Base-by-base conservation (phyloP, 2,888 invertebrate species). In the Harpalus rubripes region DNA sequence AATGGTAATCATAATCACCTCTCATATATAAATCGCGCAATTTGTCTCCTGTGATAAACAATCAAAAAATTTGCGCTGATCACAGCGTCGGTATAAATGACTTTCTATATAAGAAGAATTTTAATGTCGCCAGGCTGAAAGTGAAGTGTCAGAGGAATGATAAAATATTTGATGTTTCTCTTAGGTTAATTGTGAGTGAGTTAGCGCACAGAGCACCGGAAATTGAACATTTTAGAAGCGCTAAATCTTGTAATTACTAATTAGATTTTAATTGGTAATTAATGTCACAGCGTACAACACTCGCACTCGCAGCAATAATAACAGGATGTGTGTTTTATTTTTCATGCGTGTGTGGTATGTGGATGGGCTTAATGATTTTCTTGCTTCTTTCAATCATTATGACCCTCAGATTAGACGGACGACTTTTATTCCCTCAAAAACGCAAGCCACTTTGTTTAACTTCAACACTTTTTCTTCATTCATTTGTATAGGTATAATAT, bases 181-280 rank as follows among this genome's bases (percentile, higher is more conserved):
- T 84, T 78, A 78, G 65, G 41, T 32, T 84, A 78, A 84, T 84
- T 84, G 84, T 65, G 32, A 15, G 18, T 32, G 78, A 84, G 63
- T 78, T 44, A 78, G 63, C 72, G 59, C 56, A 58, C 78, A 72
- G 84, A 56, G 59, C 56, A 58, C 78, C 44, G 84, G 84, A 84
- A 84, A 84, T 84, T 84, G 78, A 56, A 52, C 76, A 84, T 84
- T 84, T 84, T 78, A 84, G 78, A 56, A 84, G 84, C 84, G 84
- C 78, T 84, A 84, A 63, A 84, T 84, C 84, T 84, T 78, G 84
- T 84, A 84, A 76, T 76, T 78, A 74, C 84, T 84, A 84, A 84
- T 84, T 84, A 84, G 84, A 78, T 84, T 84, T 84, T 84, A 84
- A 84, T 84, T 84, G 78, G 84, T 78, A 84, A 84, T 84, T 84